A percentile compares a stretch with the other conserved stretches of the same genome.
phyloP scores from a whole-genome alignment of 2,797 vertebrate genomes.

The Crocodylus rhombifer region DNA sequence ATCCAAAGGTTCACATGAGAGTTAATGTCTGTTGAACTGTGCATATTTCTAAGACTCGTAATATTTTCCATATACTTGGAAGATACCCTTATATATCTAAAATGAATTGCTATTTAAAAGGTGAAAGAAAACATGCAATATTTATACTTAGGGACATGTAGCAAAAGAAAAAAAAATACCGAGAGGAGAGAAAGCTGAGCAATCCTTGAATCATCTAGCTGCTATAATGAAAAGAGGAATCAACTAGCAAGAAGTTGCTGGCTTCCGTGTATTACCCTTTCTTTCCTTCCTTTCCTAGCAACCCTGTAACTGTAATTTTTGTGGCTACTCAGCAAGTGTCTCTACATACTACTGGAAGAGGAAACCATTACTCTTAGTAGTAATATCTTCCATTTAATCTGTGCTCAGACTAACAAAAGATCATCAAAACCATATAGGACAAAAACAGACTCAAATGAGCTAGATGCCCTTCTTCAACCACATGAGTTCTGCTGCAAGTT shows the following conservation, averaged over 20 bases:
- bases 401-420: not conserved
- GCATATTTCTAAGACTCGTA: not conserved
- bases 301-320: constrained; percentile 2
- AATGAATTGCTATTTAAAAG: not conserved
- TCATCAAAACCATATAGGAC: constrained; percentile 15
- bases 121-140: not conserved
- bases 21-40: not conserved
- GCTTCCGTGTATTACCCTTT: not conserved
- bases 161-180: not conserved
- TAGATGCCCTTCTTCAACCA: not conserved
- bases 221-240: not conserved
- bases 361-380: not conserved
- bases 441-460: not conserved
- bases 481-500: constrained; percentile 17
- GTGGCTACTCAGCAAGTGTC: not conserved
- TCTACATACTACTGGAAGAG: not conserved
- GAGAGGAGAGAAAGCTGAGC: not conserved
- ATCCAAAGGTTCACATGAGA: not conserved
- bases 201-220: not conserved
- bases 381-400: constrained; percentile 17
- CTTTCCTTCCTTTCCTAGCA: not conserved
- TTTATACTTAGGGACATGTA: not conserved
- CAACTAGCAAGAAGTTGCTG: not conserved
- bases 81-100: not conserved
- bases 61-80: not conserved